Percentiles rank a stretch among this genome's conserved stretches.
These are phyloP conservation scores for Callaeas wilsoni DNA, from an alignment of 2,113 vertebrate genomes.

Conservation along the genomic window DNA sequence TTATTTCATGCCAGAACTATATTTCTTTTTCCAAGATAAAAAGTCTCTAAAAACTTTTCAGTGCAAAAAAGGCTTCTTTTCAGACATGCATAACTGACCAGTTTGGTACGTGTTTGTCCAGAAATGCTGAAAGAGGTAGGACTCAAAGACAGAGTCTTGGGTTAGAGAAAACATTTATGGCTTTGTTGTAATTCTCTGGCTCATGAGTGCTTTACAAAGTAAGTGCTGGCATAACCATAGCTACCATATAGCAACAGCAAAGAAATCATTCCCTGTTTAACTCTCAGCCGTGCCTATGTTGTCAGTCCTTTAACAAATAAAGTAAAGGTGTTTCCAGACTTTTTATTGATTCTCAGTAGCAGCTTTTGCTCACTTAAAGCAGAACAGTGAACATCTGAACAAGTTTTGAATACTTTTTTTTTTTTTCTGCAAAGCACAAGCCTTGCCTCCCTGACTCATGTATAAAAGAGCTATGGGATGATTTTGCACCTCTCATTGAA, in stretches of 20 bases:
- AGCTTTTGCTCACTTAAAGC: not conserved
- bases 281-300: not conserved
- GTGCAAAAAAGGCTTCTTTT: not conserved
- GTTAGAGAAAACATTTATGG: not conserved
- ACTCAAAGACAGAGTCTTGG: not conserved
- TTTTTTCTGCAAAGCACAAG: not conserved
- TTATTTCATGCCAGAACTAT: not conserved
- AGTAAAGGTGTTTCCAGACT: not conserved
- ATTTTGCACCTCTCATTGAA: not conserved
- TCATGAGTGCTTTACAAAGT: not conserved
- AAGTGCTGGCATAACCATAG: not conserved
- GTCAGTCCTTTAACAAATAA: not conserved
- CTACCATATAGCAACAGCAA: not conserved
- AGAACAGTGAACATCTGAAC: not conserved
- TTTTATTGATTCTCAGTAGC: not conserved
- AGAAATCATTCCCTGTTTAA: not conserved
- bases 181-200: not conserved
- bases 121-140: not conserved
- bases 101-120: not conserved
- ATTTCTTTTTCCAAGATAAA: not conserved
- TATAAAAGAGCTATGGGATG: not conserved
- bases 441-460: not conserved
- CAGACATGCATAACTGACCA: not conserved
- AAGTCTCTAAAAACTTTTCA: not conserved
- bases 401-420: not conserved